These are phyloP conservation scores for Scolopax mira DNA, from an alignment of 2,113 vertebrate species.

Conservation along the genomic window DNA sequence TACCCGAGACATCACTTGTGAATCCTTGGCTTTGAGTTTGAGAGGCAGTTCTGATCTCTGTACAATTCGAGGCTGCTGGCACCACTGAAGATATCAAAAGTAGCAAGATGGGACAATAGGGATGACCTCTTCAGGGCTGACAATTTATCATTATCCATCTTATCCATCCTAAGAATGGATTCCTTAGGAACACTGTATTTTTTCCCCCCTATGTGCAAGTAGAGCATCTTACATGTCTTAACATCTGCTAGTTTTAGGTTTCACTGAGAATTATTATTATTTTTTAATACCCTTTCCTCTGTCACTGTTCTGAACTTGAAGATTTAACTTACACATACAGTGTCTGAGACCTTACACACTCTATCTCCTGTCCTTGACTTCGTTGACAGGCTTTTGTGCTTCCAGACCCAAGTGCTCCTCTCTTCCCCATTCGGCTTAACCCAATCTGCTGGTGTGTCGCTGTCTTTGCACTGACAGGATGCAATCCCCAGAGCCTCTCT, in stretches of 20 bases:
- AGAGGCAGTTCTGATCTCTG: neutral
- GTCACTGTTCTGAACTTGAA: neutral
- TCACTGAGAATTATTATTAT: neutral
- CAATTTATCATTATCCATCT: neutral
- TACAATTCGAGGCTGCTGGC: no score
- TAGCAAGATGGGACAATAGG: neutral
- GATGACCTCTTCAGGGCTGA: neutral
- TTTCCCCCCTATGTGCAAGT: neutral
- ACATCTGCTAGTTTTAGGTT: neutral
- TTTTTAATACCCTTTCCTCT: neutral
- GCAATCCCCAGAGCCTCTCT: neutral
- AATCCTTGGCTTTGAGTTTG: neutral
- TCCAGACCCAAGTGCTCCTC: neutral
- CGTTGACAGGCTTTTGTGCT: neutral
- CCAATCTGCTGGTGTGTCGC: neutral
- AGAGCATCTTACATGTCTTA: neutral
- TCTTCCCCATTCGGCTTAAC: neutral
- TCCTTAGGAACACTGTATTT: neutral
- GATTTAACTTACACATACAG: neutral
- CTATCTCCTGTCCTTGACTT: neutral
- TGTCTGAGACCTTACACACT: neutral
- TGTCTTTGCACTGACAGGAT: neutral
- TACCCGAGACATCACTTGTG: neutral
- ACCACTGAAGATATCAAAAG: neutral
- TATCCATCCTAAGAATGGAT: neutral